Conservation (phyloP, 2,797 vertebrate species). For the Myotis vivesi region DNA sequence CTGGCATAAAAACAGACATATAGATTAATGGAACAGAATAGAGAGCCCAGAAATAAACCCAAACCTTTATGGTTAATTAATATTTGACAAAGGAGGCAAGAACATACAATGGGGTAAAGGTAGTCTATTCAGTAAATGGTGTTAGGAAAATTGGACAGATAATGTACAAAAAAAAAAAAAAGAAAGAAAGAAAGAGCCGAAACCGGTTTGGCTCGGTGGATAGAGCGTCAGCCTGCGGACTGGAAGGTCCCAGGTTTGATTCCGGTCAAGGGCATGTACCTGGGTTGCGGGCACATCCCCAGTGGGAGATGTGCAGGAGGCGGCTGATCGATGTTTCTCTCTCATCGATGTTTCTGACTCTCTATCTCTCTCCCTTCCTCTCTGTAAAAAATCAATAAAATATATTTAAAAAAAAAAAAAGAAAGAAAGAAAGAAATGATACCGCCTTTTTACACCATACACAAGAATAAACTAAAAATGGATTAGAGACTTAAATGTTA, state of each 20-base stretch:
- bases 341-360: too few species aligned
- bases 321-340: too few species aligned
- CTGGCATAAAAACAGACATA: not conserved
- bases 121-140: not conserved
- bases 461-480: not conserved
- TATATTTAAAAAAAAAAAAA: too few species aligned
- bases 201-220: too few species aligned
- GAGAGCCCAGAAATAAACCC: not conserved
- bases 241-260: too few species aligned
- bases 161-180: not conserved
- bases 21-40: not conserved
- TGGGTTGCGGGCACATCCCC: too few species aligned
- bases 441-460: not conserved
- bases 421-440: not conserved
- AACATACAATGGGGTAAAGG: not conserved
- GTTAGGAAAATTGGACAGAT: not conserved
- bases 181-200: not conserved
- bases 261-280: too few species aligned
- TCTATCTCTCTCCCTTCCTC: too few species aligned
- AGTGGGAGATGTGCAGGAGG: too few species aligned
- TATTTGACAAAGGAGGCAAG: not conserved
- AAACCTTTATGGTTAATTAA: not conserved
- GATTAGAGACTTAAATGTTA: not conserved
- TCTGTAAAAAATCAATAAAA: too few species aligned
- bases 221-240: too few species aligned